Base-by-base conservation (phyloP, 2,113 vertebrate species). In the Xiphophorus maculatus region DNA sequence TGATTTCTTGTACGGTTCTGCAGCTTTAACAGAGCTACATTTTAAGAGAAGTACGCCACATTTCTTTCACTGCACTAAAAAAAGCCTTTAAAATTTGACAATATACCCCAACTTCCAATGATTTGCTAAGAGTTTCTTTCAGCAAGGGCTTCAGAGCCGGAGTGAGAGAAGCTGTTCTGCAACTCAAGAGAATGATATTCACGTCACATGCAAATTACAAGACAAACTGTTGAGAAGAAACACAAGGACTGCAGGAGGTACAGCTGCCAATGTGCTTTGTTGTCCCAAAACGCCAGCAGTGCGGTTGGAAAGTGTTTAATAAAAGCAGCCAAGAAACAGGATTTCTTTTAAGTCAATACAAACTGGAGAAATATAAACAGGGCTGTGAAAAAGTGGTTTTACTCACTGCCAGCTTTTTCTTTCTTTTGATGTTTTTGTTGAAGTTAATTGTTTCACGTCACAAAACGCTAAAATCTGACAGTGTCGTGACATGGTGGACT, bases 141-240 rank as follows among this genome's bases (percentile, higher is more conserved):
- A 67, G 67, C 71, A 63, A 54, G 3, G 0, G 65, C 60, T 25
- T 28, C 44, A 54, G 48, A 71, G 25, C 61, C 9, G 6, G 32
- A 76, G 51, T 58, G 44, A 62, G 29, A 62, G 42, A 76, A 48
- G 65, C 14, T 42, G 44, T 72, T 87, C 82, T 72, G 33, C 27
- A 25, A 25, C 66, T 61, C 2, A 13, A 72, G 35, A 75, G 7
- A 2, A 44, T 44, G 15, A 15, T 17, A 44, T 44, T 70, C 30
- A 74, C 33, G 69, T 68, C 32, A 35, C 27, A 76, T 27, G 68
- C 66, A 75, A 70, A 87, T 77, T 63, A 61, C 40, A 44, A 71
- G 8, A 67, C 28, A 32, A 33, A 51, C 61, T 62, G 79, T 61
- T 48, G 6, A 72, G 35, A 13, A 62, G 28, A 69, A 54, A 73